Base-by-base conservation (phyloP, 2,888 invertebrate species). In the Dusona sp. region DNA sequence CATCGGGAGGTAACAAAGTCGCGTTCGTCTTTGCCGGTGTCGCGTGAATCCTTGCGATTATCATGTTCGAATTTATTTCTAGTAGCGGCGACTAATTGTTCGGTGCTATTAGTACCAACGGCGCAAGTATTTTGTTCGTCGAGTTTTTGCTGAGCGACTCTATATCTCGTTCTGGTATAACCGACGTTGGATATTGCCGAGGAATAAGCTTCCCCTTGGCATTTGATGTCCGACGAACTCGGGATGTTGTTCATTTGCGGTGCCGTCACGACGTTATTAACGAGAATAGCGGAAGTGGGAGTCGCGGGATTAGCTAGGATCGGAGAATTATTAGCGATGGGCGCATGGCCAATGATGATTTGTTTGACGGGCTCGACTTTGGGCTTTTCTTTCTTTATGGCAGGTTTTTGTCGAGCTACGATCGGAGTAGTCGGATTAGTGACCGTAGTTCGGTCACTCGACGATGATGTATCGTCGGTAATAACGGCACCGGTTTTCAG, bases 401-500 rank as follows among this genome's bases (percentile, higher is more conserved):
- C 92, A 1, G 93, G 93, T 72, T 93, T 93, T 74, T 93, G 93
- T n/a, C 91, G 89, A 0, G 83, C 65, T 16, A 88, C 74, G 2
- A 77, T 22, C 2, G 83, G 67, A 45, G 77, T 70, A 0, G 88
- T 72, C 1, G 54, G 0, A n/a, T 61, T 61, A 0, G 7, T 9
- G 25, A 38, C n/a, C 0, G 13, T 19, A 3, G 7, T 64, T 19
- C 83, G 78, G 8, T 87, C 79, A 36, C 29, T 51, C 16, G 79
- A 42, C 16, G 72, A 48, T 0, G 61, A 61, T 9, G 73, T 11
- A 81, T 95, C 95, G 87, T 96, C 96, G 83, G 94, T 95, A 67
- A 96, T 95, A 6, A 96, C 94, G 42, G 95, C 95, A 19, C 97
- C 97, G 38, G 97, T 97, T 91, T 97, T 97, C 86, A 98, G 94